These are phyloP conservation scores for Stictonetta naevosa DNA, from an alignment of 2,113 vertebrate species.

Conservation along the genomic window DNA sequence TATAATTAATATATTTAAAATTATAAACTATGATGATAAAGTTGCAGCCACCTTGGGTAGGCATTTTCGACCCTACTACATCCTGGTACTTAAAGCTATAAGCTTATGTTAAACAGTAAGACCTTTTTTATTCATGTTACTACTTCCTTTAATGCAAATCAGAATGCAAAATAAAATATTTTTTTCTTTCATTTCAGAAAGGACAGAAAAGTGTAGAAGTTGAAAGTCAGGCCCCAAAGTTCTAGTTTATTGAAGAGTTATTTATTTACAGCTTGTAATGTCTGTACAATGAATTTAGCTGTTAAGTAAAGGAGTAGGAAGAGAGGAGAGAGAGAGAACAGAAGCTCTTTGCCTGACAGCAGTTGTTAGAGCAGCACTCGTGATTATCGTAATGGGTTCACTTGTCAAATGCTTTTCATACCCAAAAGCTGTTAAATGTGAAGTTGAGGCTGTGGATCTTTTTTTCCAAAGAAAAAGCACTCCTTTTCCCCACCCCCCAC, in stretches of 20 bases:
- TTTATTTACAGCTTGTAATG: conserved; percentile 1
- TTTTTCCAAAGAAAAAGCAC: neutral
- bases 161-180: neutral
- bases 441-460: neutral
- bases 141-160: neutral
- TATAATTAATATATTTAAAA: no score
- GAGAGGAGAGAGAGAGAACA: neutral
- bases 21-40: accelerated
- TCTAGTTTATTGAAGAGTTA: neutral
- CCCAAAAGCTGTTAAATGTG: conserved; percentile 34
- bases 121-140: neutral
- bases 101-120: neutral
- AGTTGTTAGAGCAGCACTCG: conserved; percentile 22
- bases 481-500: neutral
- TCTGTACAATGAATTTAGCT: neutral
- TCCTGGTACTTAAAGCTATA: neutral
- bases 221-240: neutral
- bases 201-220: neutral
- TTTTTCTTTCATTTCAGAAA: neutral
- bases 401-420: conserved; percentile 50
- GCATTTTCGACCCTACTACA: neutral
- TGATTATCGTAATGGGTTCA: conserved; percentile 46
- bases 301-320: neutral
- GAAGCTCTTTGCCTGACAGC: conserved; percentile 47
- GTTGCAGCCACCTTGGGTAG: neutral